These are phyloP conservation scores for Albula goreensis DNA, from an alignment of 2,113 vertebrate species.

Conservation along the genomic window DNA sequence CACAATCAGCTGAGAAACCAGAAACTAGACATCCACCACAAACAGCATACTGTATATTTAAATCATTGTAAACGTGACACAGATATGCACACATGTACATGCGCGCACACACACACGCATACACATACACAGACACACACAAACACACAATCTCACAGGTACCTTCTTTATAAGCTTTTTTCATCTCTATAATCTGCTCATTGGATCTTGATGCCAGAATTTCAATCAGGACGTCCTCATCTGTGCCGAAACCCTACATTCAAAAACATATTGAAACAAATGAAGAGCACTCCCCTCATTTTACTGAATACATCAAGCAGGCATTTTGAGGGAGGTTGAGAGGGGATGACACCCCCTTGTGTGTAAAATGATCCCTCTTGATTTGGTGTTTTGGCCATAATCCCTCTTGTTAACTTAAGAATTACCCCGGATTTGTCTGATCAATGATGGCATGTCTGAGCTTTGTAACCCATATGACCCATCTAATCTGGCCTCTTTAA, in stretches of 20 bases:
- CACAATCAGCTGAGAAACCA: too few species aligned
- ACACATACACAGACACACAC: too few species aligned
- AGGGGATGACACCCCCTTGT: too few species aligned
- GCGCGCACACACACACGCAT: too few species aligned
- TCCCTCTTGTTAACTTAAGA: too few species aligned
- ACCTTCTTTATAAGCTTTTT: slow-evolving; percentile 80
- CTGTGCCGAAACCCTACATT: slow-evolving; percentile 80
- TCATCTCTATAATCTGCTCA: slow-evolving; percentile 72
- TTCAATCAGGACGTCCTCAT: slow-evolving; percentile 82
- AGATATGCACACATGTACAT: neutral
- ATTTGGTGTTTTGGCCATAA: too few species aligned
- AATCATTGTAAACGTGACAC: neutral
- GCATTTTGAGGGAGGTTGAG: too few species aligned
- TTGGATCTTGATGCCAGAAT: slow-evolving; percentile 84
- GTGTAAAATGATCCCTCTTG: too few species aligned
- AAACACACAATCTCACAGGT: slow-evolving; percentile 26
- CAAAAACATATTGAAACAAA: neutral
- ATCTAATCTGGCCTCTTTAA: neutral
- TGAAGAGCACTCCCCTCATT: neutral
- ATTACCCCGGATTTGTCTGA: neutral
- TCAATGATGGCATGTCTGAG: neutral
- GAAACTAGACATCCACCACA: too few species aligned
- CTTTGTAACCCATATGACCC: too few species aligned
- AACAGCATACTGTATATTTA: too few species aligned
- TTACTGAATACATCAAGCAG: too few species aligned